These are phyloP conservation scores for Drosophila murphyi DNA, from an alignment of 1,140 invertebrate genomes.

Conservation along the genomic window DNA sequence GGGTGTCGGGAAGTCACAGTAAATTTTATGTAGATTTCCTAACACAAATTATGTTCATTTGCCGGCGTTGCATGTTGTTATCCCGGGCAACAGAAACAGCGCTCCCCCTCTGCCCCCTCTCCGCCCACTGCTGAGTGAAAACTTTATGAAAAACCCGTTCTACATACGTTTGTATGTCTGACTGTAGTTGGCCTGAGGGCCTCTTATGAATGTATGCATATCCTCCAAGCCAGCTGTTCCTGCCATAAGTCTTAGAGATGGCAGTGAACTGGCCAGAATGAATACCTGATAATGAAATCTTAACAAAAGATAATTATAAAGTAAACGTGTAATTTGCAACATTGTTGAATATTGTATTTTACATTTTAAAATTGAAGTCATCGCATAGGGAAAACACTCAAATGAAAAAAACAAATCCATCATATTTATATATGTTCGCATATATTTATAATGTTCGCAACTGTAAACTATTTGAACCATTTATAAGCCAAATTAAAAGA, in stretches of 20 bases:
- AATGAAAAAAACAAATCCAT: too few species aligned
- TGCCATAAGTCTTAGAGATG: conserved; percentile 36
- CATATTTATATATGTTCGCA: too few species aligned
- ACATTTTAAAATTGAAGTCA: too few species aligned
- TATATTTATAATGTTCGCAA: too few species aligned
- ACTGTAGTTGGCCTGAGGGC: not conserved
- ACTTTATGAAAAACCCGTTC: conserved; percentile 70
- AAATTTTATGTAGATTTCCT: conserved; percentile 84
- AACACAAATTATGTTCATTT: conserved; percentile 83
- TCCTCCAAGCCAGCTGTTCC: conserved; percentile 14
- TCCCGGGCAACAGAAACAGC: conserved; percentile 18
- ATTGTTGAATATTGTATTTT: too few species aligned
- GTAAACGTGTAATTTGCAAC: too few species aligned
- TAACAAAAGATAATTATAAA: too few species aligned
- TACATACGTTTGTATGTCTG: conserved; percentile 1
- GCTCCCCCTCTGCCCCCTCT: not conserved
- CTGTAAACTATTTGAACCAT: too few species aligned
- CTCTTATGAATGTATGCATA: not conserved
- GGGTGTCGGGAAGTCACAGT: conserved; percentile 52
- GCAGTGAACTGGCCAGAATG: conserved; percentile 3
- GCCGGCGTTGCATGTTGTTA: conserved; percentile 65
- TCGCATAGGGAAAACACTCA: too few species aligned
- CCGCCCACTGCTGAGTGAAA: conserved; percentile 25
- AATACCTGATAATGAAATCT: too few species aligned
- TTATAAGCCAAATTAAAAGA: too few species aligned